Conservation (phyloP, 2,113 vertebrate species). For the Atrichornis clamosus region DNA sequence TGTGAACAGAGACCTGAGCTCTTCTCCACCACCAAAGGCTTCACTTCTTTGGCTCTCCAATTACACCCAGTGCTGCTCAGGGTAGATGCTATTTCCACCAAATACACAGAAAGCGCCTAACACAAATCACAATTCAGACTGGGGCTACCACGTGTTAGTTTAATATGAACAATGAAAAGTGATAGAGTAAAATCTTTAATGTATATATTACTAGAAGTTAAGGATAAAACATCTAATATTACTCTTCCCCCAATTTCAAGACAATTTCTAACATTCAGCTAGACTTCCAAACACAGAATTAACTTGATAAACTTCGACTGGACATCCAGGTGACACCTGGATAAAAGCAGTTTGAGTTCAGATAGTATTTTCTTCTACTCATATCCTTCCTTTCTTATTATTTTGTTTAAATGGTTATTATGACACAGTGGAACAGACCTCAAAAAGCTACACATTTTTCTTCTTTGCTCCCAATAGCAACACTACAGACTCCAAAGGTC, state of each 20-base stretch:
- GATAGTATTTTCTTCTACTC: not conserved
- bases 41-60: not conserved
- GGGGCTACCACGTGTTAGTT: not conserved
- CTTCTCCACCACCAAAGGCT: not conserved
- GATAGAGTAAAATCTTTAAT: not conserved
- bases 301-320: not conserved
- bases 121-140: not conserved
- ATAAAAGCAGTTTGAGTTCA: conserved; percentile 2
- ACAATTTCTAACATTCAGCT: not conserved
- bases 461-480: not conserved
- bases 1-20: not conserved
- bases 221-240: not conserved
- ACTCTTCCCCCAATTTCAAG: not conserved
- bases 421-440: not conserved
- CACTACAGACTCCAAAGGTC: not conserved
- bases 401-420: conserved; percentile 10
- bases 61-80: not conserved
- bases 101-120: not conserved
- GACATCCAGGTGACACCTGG: not conserved
- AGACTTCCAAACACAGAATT: not conserved
- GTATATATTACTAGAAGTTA: not conserved
- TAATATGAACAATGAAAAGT: not conserved
- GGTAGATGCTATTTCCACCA: not conserved
- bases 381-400: not conserved
- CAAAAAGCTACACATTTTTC: not conserved